Conservation (phyloP, 92 coral and sea anemone species). For the Actinostola sp. region DNA sequence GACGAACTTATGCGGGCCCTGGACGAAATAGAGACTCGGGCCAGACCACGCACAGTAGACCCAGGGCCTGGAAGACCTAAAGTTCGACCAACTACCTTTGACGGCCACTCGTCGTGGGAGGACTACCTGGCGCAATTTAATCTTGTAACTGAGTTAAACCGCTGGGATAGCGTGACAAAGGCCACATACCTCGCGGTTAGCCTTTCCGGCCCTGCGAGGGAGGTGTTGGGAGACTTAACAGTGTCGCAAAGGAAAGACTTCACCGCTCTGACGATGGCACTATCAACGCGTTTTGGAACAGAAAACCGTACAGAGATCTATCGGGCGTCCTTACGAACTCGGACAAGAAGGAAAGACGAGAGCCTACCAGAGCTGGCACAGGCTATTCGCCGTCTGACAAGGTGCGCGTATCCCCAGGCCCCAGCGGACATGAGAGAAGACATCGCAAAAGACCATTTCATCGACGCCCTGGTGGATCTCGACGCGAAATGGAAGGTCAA, state of each 20-base stretch:
- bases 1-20: too few relatives aligned
- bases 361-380: slow-evolving; percentile 49
- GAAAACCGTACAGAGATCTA: slow-evolving; percentile 31
- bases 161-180: slow-evolving; percentile 20
- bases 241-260: slow-evolving; percentile 17
- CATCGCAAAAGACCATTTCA: slow-evolving; percentile 30
- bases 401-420: slow-evolving; percentile 28
- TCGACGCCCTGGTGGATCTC: slow-evolving; percentile 31
- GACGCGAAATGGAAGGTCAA: slow-evolving; percentile 35
- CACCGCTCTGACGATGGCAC: slow-evolving; percentile 17
- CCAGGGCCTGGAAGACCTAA: too few relatives aligned
- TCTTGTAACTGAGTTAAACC: slow-evolving; percentile 26
- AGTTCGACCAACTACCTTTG: too few relatives aligned
- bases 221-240: slow-evolving; percentile 41
- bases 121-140: slow-evolving; percentile 45
- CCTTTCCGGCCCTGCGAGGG: slow-evolving; percentile 32
- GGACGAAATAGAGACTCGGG: too few relatives aligned
- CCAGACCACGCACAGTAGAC: too few relatives aligned
- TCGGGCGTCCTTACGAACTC: slow-evolving; percentile 32
- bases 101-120: slow-evolving; percentile 49
- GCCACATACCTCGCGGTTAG: slow-evolving; percentile 38
- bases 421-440: slow-evolving; percentile 11
- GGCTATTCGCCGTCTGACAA: slow-evolving; percentile 37
- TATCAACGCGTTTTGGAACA: slow-evolving; percentile 25
- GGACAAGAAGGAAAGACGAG: slow-evolving; percentile 25